A percentile compares a stretch with the other conserved stretches of the same genome.
phyloP scores from a whole-genome alignment of 1,140 invertebrate species.

The Palaemon carinicauda region DNA sequence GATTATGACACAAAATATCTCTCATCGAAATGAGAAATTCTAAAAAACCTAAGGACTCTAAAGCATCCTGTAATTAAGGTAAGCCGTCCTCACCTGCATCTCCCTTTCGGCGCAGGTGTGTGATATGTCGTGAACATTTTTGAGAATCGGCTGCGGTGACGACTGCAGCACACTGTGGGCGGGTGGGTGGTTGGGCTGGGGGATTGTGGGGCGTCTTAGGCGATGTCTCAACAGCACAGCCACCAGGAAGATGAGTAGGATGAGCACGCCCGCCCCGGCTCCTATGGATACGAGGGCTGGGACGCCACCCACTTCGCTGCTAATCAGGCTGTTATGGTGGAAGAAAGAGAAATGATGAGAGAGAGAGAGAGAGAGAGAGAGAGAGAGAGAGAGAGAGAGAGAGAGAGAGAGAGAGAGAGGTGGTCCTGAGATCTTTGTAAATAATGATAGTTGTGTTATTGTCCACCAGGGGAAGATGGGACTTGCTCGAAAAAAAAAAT shows the following conservation, averaged over 20 bases:
- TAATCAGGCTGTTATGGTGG: not conserved
- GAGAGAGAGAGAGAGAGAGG: no score
- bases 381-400: no score
- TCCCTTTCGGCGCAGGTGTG: slow-evolving; percentile 27
- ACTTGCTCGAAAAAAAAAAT: no score
- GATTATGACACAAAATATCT: not conserved
- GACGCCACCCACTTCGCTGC: not conserved
- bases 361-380: no score
- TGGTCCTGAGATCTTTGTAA: no score
- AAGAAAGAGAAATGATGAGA: not conserved
- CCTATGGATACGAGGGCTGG: slow-evolving; percentile 16
- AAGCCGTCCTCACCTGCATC: not conserved
- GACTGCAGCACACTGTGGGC: not conserved
- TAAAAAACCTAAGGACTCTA: no score
- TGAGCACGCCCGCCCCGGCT: slow-evolving; percentile 14
- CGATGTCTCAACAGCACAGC: not conserved
- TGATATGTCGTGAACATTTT: not conserved
- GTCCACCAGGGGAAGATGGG: no score
- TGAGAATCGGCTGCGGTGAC: slow-evolving; percentile 3
- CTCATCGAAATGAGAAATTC: not conserved
- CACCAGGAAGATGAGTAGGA: slow-evolving; percentile 17
- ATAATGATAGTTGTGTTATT: no score
- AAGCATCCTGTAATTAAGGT: not conserved
- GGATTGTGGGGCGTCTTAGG: not conserved
- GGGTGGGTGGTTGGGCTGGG: not conserved